Percentiles rank a stretch among this genome's conserved stretches.
Evolutionary conservation across 2,888 invertebrate species (phyloP).

Genomic region (Parasteatoda lunata): DNA sequence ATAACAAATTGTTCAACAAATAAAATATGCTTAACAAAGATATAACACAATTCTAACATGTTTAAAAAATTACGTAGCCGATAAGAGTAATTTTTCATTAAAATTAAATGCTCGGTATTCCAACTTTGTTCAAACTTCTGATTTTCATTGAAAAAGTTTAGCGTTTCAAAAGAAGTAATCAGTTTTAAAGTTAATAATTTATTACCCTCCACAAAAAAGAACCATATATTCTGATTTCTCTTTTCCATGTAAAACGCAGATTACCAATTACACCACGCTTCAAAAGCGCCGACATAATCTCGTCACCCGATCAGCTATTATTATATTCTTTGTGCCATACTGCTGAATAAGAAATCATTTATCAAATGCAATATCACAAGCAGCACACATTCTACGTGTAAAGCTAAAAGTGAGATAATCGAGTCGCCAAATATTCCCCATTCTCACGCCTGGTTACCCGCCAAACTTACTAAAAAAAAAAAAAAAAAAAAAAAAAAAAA

Average conservation of each 20-base stretch:
- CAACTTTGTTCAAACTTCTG: too few species aligned
- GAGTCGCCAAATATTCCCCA: neutral
- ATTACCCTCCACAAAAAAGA: neutral
- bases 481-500: neutral
- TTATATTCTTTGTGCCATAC: neutral
- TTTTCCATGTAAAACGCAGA: neutral
- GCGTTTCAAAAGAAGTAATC: too few species aligned
- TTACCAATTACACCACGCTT: neutral
- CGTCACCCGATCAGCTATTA: neutral
- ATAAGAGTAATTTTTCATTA: too few species aligned
- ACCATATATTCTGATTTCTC: neutral
- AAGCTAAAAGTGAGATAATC: neutral
- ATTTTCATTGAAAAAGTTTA: too few species aligned
- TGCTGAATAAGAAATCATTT: neutral
- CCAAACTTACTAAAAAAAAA: neutral
- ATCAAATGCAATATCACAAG: neutral
- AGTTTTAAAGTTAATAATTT: neutral
- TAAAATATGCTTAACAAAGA: too few species aligned
- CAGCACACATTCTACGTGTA: neutral
- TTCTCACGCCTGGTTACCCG: neutral
- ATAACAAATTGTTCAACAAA: too few species aligned
- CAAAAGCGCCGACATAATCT: neutral
- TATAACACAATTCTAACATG: too few species aligned
- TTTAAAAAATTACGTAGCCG: too few species aligned
- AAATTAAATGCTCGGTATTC: too few species aligned